Evolutionary conservation across 2,888 invertebrate species (phyloP), one percentile per base, ranked within the genome.

Genomic region (Plebejus anna): DNA sequence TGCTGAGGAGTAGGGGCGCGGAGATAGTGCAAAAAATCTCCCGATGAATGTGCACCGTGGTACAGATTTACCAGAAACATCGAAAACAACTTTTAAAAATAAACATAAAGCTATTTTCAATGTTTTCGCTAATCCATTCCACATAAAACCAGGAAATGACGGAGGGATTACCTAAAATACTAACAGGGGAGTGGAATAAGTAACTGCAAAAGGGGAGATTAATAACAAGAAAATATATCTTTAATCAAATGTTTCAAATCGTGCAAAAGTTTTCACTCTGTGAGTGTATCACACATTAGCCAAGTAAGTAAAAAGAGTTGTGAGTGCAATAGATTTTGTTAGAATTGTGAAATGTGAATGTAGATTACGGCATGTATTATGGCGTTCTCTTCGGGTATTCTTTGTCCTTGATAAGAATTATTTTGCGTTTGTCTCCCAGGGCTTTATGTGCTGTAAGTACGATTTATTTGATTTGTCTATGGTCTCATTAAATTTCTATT

Each of bases 1-100:
- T 73, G 73, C 73, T 55, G 22, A 73, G 73, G 73, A 73, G 73
- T 73, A 73, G 73, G 73, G 73, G 73, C 73, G 73, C 73, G 73
- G 73, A 73, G 73, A 73, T 73, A 51, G 73, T 73, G 73, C 73
- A 55, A 28, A 13, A 73, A 28, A 55, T 51, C 73, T 73, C 73
- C 73, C 51, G 51, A 32, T n/a, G 22, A 72, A 13, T 42, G 72
- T 72, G 72, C 66, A 72, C 16, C 55, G 28, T 73, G 51, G 55
- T 55, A 73, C 11, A 13, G 47, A 51, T 76, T 70, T 70, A 70
- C 9, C n/a, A 55, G 32, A 9, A 55, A 38, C 66, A 32, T 66
- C 6, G 13, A 32, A 66, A 5, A 66, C 13, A 22, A 66, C 28
- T 36, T 5, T 13, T 61, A 61, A 11, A 6, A 28, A 28, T 11